Base-by-base conservation (phyloP, 1,140 invertebrate genomes). In the Drosophila orena region DNA sequence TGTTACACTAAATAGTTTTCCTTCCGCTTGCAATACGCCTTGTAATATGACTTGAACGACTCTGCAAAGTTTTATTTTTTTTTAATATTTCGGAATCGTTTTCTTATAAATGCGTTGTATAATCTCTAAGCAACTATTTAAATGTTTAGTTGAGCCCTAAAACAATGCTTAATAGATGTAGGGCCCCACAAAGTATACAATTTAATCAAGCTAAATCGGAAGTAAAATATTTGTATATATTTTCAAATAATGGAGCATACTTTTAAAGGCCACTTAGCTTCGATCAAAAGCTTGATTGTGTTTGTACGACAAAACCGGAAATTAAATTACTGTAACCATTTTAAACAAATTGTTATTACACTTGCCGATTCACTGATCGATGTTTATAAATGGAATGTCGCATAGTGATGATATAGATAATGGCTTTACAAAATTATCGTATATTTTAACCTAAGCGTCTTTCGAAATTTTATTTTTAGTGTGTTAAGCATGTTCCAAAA, bases 361-460 rank as follows among this genome's bases (percentile, higher is more conserved):
- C 24, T 27, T 50, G 24, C 27, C 24, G 27, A 49, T 68, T 14
- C n/a, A 60, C 8, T 24, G 27, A 61, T 34, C n/a, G 62, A 52
- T 44, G 37, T 53, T 65, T 68, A 30, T 64, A 42, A 15, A 22
- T 24, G 56, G 56, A 58, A 47, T 47, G 56, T 17, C 11, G 56
- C 4, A 15, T 35, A 37, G 0, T 37, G 56, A 11, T 24, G 43
- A 47, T 15, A n/a, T 24, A 58, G 47, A 4, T 37, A 47, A 35
- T 14, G 46, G 6, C 4, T 12, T 22, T 2, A 14, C 37, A 12
- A 30, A 56, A 30, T 20, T 17, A 43, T 30, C 20, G 17, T 17
- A 4, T 3, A 30, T 30, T 10, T 30, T 30, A 30, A 10, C 7
- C 7, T 30, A 0, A 30, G 8, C 8, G 30, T 8, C 8, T 30